These are phyloP conservation scores for Ladona fulva DNA, from an alignment of 1,140 invertebrate species.

Conservation along the genomic window DNA sequence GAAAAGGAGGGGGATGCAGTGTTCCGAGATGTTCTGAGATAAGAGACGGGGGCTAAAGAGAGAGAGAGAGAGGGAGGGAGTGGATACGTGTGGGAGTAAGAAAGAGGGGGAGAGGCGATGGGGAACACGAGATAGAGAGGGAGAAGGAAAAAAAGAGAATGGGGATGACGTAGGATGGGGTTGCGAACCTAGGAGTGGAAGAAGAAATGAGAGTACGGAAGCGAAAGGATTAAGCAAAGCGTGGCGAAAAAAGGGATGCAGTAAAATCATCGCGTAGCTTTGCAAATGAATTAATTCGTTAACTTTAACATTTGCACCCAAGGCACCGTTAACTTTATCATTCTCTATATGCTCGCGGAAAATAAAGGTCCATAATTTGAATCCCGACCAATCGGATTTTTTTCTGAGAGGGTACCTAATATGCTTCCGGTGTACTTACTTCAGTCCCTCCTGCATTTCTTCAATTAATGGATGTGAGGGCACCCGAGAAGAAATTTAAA, in stretches of 20 bases:
- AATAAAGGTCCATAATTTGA: too few relatives aligned
- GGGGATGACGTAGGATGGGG: background rate
- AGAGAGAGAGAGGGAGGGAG: background rate
- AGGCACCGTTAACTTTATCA: too few relatives aligned
- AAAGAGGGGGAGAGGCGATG: background rate
- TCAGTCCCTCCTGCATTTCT: too few relatives aligned
- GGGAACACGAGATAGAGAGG: background rate
- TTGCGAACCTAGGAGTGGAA: background rate
- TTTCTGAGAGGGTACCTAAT: too few relatives aligned
- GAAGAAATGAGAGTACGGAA: background rate
- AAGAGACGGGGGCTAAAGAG: background rate
- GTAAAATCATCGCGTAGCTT: too few relatives aligned
- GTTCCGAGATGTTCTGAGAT: background rate
- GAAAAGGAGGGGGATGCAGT: background rate
- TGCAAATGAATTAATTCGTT: too few relatives aligned
- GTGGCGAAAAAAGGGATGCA: background rate
- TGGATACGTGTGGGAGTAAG: background rate
- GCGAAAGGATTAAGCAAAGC: background rate
- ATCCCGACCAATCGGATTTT: too few relatives aligned
- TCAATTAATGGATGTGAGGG: too few relatives aligned
- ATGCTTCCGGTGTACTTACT: too few relatives aligned
- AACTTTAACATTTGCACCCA: too few relatives aligned
- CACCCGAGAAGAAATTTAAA: too few relatives aligned
- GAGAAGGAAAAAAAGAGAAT: background rate
- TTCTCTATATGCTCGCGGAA: too few relatives aligned